A percentile compares a stretch with the other conserved stretches of the same genome.
Conservation (phyloP, 2,888 invertebrate genomes). For the Synanthedon myopaeformis region DNA sequence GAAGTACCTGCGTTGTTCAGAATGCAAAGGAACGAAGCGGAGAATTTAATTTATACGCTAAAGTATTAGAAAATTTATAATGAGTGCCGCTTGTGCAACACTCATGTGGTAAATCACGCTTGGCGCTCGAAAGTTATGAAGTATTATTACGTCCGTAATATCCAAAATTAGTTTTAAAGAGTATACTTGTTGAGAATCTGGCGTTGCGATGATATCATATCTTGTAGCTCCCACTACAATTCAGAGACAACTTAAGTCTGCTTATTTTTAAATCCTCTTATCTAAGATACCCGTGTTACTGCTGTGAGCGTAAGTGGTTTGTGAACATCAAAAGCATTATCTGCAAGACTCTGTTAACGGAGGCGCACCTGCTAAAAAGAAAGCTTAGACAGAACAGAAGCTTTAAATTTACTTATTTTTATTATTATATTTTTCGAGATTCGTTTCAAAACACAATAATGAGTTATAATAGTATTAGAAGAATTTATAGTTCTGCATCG, state of each 20-base stretch:
- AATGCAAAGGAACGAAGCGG: slow-evolving; percentile 21
- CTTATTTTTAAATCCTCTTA: slow-evolving; percentile 29
- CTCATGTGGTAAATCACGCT: not conserved
- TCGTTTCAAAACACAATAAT: too few relatives aligned
- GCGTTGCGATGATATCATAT: slow-evolving; percentile 4
- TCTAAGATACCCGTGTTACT: slow-evolving; percentile 14
- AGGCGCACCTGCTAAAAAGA: too few relatives aligned
- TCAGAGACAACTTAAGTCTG: slow-evolving; percentile 20
- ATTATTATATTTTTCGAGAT: too few relatives aligned
- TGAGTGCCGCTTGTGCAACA: not conserved
- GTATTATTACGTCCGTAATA: not conserved
- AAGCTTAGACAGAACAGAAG: too few relatives aligned
- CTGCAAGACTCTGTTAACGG: slow-evolving; percentile 3
- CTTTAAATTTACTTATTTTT: too few relatives aligned
- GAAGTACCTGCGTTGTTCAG: slow-evolving; percentile 23
- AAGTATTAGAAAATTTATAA: slow-evolving; percentile 11
- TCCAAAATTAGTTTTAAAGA: not conserved
- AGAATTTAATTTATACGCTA: slow-evolving; percentile 24
- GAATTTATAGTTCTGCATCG: too few relatives aligned
- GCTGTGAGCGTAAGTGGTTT: slow-evolving; percentile 20
- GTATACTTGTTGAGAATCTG: not conserved
- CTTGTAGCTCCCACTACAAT: slow-evolving; percentile 15
- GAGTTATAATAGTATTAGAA: too few relatives aligned
- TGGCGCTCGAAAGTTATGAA: not conserved
- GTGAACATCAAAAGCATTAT: slow-evolving; percentile 14